Evolutionary conservation across 2,888 invertebrate species (phyloP).

Genomic region (Lysandra bellargus): DNA sequence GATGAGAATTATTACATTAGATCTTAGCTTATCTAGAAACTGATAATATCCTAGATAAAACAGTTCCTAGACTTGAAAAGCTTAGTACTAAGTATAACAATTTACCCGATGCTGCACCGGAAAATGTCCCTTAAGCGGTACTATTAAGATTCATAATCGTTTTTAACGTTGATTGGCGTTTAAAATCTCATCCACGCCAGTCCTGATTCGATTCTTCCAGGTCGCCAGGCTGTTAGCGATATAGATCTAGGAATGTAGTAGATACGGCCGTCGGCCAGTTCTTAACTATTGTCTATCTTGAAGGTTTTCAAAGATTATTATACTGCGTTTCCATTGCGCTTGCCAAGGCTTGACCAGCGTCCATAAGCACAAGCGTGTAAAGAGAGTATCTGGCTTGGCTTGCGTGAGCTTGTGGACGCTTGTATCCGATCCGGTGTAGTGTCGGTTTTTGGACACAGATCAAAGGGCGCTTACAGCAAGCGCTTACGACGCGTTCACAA

Average conservation of each 20-base stretch:
- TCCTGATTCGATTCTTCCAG: conserved; percentile 46
- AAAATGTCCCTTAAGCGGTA: not conserved
- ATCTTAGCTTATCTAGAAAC: not conserved
- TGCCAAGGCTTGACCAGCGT: too few relatives aligned
- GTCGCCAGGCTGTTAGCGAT: conserved; percentile 44
- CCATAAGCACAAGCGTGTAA: too few relatives aligned
- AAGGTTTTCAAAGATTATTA: too few relatives aligned
- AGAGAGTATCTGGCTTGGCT: too few relatives aligned
- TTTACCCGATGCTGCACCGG: not conserved
- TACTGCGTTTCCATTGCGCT: too few relatives aligned
- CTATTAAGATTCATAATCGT: conserved; percentile 22
- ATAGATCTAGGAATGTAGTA: conserved; percentile 31
- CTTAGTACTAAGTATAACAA: not conserved
- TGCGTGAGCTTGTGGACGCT: too few relatives aligned
- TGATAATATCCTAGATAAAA: too few relatives aligned
- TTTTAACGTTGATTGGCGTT: conserved; percentile 31
- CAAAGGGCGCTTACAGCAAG: too few relatives aligned
- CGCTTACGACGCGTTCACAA: too few relatives aligned
- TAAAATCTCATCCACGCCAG: conserved; percentile 35
- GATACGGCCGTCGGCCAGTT: not conserved
- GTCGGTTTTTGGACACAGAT: too few relatives aligned
- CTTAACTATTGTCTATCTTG: not conserved
- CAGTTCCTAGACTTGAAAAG: not conserved
- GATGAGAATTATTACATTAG: too few relatives aligned
- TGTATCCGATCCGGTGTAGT: too few relatives aligned